Evolutionary conservation across 2,888 invertebrate species (phyloP).

Genomic region (Caenorhabditis angaria): DNA sequence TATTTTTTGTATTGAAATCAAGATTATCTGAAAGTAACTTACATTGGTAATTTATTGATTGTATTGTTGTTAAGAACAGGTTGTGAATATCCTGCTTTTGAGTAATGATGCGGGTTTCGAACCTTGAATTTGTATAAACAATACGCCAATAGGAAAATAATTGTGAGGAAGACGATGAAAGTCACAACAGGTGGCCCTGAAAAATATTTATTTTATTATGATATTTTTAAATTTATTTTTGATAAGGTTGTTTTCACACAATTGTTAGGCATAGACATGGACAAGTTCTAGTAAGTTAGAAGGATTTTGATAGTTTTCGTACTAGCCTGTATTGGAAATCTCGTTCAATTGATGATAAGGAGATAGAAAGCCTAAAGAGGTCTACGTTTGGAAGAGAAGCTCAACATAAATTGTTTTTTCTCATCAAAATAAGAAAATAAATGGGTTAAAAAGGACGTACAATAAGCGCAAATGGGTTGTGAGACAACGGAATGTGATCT

Average conservation of each 20-base stretch:
- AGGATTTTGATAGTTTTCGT: background rate
- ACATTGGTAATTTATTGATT: slow-evolving; percentile 30
- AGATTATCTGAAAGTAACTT: slow-evolving; percentile 11
- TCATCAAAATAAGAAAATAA: slow-evolving; percentile 20
- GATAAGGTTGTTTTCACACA: background rate
- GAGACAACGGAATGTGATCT: slow-evolving; percentile 34
- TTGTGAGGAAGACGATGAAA: slow-evolving; percentile 27
- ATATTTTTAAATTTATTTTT: background rate
- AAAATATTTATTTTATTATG: background rate
- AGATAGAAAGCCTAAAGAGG: background rate
- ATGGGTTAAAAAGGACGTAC: slow-evolving; percentile 40
- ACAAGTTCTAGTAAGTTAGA: background rate
- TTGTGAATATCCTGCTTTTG: slow-evolving; percentile 28
- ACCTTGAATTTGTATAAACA: slow-evolving; percentile 45
- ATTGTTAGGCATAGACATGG: background rate
- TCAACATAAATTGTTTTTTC: background rate
- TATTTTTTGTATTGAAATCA: background rate
- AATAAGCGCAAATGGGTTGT: slow-evolving; percentile 42
- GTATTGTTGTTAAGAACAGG: slow-evolving; percentile 25
- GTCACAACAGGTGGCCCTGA: slow-evolving; percentile 46
- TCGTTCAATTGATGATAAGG: background rate
- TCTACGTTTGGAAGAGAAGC: background rate
- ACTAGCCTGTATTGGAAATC: background rate
- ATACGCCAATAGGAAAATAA: slow-evolving; percentile 32
- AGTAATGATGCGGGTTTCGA: slow-evolving; percentile 38